Evolutionary conservation across 2,888 invertebrate genomes (phyloP).

Genomic region (Uloborus plumipes): DNA sequence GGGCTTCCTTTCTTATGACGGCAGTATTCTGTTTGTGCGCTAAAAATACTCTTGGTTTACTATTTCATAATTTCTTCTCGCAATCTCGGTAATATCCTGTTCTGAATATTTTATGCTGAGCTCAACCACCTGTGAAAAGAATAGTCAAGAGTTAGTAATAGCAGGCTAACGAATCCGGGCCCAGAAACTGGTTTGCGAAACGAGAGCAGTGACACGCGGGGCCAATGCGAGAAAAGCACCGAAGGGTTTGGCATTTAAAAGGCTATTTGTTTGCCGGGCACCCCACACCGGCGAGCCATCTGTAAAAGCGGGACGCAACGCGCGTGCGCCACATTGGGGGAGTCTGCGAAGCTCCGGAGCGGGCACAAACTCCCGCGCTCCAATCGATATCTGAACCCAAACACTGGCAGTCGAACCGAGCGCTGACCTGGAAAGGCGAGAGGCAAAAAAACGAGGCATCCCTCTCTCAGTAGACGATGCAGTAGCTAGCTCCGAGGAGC

Average conservation of each 20-base stretch:
- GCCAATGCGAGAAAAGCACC: background rate
- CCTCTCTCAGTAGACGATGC: constrained; percentile 14
- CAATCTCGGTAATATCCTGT: too few species aligned
- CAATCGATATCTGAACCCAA: constrained; percentile 47
- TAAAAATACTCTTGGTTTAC: too few species aligned
- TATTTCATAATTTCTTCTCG: too few species aligned
- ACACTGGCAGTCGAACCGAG: constrained; percentile 48
- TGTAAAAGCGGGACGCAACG: constrained; percentile 9
- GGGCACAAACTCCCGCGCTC: constrained; percentile 12
- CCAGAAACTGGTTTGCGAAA: too few species aligned
- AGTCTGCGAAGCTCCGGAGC: constrained; percentile 12
- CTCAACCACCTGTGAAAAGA: too few species aligned
- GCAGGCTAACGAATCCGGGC: too few species aligned
- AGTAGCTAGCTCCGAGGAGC: constrained; percentile 17
- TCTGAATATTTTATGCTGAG: too few species aligned
- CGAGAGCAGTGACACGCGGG: background rate
- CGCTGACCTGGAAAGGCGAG: constrained; percentile 62
- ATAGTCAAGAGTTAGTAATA: too few species aligned
- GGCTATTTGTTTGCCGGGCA: constrained; percentile 55
- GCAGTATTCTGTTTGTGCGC: too few species aligned
- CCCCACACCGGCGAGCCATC: constrained; percentile 20
- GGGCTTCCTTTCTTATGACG: too few species aligned
- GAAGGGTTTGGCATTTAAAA: constrained; percentile 51
- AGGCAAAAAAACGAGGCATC: constrained; percentile 45
- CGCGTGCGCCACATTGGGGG: constrained; percentile 13